phyloP scores from a whole-genome alignment of 2,888 invertebrate species.

The Leucoptera coffeella region DNA sequence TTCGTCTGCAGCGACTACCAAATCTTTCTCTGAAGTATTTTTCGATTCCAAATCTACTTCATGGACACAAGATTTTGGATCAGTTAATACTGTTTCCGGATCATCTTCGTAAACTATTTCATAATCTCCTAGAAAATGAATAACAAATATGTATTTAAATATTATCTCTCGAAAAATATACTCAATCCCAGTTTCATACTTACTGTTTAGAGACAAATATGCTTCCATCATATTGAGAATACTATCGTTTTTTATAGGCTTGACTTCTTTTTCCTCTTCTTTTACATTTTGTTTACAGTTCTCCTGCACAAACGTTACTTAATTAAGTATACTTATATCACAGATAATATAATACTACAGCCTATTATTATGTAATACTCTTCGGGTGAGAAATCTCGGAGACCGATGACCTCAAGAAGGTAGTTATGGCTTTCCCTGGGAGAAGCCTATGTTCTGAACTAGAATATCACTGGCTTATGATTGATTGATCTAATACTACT shows the following conservation, averaged over 20 bases:
- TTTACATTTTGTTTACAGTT: constrained; percentile 3
- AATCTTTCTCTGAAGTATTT: constrained; percentile 14
- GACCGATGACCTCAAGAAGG: too few relatives aligned
- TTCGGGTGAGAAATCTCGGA: too few relatives aligned
- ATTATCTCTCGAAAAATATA: constrained; percentile 1
- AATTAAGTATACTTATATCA: too few relatives aligned
- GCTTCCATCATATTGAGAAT: constrained; percentile 11
- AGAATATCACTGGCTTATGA: too few relatives aligned
- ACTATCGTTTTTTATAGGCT: constrained; percentile 9
- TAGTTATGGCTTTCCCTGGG: too few relatives aligned
- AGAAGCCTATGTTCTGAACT: too few relatives aligned
- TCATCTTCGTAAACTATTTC: constrained; percentile 34
- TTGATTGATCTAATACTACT: too few relatives aligned
- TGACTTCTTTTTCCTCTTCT: constrained; percentile 4
- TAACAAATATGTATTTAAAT: constrained; percentile 1
- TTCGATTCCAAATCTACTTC: constrained; percentile 26
- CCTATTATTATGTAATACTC: too few relatives aligned
- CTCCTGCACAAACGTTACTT: too few relatives aligned
- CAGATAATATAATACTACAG: too few relatives aligned
- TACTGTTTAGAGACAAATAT: constrained; percentile 9
- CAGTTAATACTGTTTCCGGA: constrained; percentile 19
- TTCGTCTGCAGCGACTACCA: too few relatives aligned
- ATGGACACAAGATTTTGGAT: constrained; percentile 32
- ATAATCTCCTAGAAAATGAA: constrained; percentile 22
- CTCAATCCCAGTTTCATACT: neutral